phyloP scores from a whole-genome alignment of 2,888 invertebrate species.

The Drosophila emarginata region DNA sequence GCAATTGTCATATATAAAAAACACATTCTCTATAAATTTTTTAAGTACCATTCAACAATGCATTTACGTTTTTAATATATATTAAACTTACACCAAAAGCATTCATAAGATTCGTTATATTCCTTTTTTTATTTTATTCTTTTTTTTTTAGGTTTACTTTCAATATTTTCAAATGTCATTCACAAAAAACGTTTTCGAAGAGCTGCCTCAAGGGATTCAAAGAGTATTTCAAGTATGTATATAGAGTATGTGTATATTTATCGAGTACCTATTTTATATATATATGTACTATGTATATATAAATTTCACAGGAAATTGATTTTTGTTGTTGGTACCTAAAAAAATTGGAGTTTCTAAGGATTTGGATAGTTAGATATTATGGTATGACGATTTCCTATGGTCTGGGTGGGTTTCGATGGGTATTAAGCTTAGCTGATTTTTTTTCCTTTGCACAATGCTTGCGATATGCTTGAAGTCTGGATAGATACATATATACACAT shows the following conservation, averaged over 20 bases:
- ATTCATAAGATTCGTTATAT: constrained; percentile 78
- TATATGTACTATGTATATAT: constrained; percentile 8
- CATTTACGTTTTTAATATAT: constrained; percentile 52
- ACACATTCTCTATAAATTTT: constrained; percentile 73
- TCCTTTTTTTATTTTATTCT: constrained; percentile 46
- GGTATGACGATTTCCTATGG: constrained; percentile 31
- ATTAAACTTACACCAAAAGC: constrained; percentile 76
- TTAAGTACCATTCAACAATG: constrained; percentile 60
- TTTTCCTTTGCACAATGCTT: constrained; percentile 59
- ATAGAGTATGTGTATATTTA: constrained; percentile 10
- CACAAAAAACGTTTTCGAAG: constrained; percentile 26
- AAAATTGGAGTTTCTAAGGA: constrained; percentile 48
- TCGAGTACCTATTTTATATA: constrained; percentile 15
- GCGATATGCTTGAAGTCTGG: constrained; percentile 69
- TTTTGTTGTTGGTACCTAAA: not conserved
- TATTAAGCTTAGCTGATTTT: constrained; percentile 53
- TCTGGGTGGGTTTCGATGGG: constrained; percentile 44
- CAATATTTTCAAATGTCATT: not conserved
- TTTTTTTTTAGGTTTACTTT: constrained; percentile 35
- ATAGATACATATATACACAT: constrained; percentile 43
- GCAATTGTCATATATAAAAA: constrained; percentile 68
- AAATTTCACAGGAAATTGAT: constrained; percentile 59
- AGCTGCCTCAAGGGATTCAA: constrained; percentile 40
- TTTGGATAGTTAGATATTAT: constrained; percentile 19
- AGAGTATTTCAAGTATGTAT: not conserved